Conservation (phyloP, 2,797 vertebrate genomes). For the Myiotriccus ornatus region DNA sequence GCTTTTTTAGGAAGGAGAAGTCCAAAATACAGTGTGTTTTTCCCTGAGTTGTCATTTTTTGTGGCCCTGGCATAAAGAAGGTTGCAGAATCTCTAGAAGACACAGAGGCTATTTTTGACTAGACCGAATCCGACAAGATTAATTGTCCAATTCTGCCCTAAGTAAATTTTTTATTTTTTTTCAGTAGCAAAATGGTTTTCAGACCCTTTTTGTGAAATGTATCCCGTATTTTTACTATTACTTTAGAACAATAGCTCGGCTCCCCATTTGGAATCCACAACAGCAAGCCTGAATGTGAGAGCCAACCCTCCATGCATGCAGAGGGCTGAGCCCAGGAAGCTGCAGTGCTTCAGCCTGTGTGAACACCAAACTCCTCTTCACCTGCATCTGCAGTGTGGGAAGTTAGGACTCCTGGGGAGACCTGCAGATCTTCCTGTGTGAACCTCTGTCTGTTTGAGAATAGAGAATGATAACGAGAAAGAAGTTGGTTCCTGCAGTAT, state of each 20-base stretch:
- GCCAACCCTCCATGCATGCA: fast-evolving
- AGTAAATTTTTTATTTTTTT: neutral
- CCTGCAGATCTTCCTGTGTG: neutral
- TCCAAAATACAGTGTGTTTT: neutral
- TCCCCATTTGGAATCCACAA: neutral
- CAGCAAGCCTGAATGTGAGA: neutral
- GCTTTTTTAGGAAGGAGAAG: neutral
- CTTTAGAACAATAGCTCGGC: neutral
- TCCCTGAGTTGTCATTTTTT: neutral
- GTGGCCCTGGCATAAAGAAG: neutral
- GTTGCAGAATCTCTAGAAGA: neutral
- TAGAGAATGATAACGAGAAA: neutral
- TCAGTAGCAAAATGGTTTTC: neutral
- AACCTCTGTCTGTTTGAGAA: neutral
- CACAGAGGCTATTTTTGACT: neutral
- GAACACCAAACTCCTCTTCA: fast-evolving
- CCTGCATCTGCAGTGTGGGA: fast-evolving
- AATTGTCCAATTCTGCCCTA: neutral
- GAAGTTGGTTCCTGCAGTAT: neutral
- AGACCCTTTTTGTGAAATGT: neutral
- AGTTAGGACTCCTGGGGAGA: neutral
- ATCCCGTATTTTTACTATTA: neutral
- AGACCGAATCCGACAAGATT: neutral
- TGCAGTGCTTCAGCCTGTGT: neutral
- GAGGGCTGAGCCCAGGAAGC: neutral